Base-by-base conservation (phyloP, 2,888 invertebrate genomes). In the Ochlodes sylvanus region DNA sequence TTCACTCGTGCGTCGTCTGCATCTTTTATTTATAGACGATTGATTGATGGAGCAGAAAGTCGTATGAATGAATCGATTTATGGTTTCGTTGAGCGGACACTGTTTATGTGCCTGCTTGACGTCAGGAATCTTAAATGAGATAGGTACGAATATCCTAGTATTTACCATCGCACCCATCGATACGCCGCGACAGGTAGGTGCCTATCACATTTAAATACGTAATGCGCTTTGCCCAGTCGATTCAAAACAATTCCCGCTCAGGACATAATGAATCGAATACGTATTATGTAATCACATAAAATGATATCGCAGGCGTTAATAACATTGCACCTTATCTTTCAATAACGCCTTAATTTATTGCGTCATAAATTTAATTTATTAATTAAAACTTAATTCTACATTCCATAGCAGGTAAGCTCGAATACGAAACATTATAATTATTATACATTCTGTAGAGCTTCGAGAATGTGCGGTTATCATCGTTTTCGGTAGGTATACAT, bases 21-120 rank as follows among this genome's bases (percentile, higher is more conserved):
- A 90, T 91, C 86, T 90, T 90, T 91, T 91, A 91, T 91, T 88
- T 90, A 90, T 92, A 84, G 77, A 77, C 76, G 79, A 83, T 86
- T 90, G 90, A 91, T 90, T 85, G 90, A 90, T 91, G 88, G 83
- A 87, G 82, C 86, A 80, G 85, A 88, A 84, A 85, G 84, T 84
- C 86, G 82, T 82, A 85, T 89, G 89, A 91, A 90, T 91, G 89
- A 91, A 88, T 90, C 85, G 88, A 88, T 90, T 88, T 88, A 88
- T 87, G 84, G 83, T 83, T 85, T 84, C 77, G 84, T 83, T 80
- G 77, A 79, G 78, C 81, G 83, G 84, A 86, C 83, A 77, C 83
- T 86, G 84, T 87, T 87, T 89, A 82, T 86, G 80, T 84, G 78
- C 70, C 73, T 71, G 79, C 73, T 88, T 90, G 90, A 89, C 91